A percentile compares a stretch with the other conserved stretches of the same genome.
Conservation (phyloP, 1,140 invertebrate species). For the Rhagoletis pomonella region DNA sequence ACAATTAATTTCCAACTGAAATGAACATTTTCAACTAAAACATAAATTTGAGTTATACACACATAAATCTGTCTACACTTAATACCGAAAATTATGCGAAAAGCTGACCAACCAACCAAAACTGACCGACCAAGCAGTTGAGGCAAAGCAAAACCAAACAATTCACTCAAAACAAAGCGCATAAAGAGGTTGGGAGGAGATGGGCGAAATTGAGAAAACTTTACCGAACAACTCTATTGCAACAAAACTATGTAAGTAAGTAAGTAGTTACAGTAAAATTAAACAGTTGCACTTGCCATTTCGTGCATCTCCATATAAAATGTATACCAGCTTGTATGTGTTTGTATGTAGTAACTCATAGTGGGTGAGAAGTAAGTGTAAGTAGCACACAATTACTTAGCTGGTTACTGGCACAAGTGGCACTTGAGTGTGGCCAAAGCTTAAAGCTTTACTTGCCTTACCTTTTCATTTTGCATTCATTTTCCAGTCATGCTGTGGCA, state of each 20-base stretch:
- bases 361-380: neutral
- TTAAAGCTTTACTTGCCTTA: conserved; percentile 43
- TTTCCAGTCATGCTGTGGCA: neutral
- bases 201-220: neutral
- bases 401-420: conserved; percentile 44
- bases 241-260: neutral
- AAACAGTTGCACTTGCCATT: neutral
- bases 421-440: conserved; percentile 20
- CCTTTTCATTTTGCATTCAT: conserved; percentile 5
- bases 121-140: conserved; percentile 20
- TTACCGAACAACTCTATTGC: neutral
- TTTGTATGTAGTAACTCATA: neutral
- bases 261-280: neutral
- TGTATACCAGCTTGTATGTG: neutral
- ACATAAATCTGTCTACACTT: conserved; percentile 41
- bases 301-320: neutral
- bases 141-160: neutral
- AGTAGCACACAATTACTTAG: conserved; percentile 40
- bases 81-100: conserved; percentile 45
- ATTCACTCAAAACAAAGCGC: neutral
- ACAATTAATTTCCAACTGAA: conserved; percentile 19
- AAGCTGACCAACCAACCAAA: conserved; percentile 36
- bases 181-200: neutral
- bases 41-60: conserved; percentile 42
- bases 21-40: conserved; percentile 22